A percentile compares a stretch with the other conserved stretches of the same genome.
Evolutionary conservation across 2,797 vertebrate genomes (phyloP).

Genomic region (Tragelaphus oryx): DNA sequence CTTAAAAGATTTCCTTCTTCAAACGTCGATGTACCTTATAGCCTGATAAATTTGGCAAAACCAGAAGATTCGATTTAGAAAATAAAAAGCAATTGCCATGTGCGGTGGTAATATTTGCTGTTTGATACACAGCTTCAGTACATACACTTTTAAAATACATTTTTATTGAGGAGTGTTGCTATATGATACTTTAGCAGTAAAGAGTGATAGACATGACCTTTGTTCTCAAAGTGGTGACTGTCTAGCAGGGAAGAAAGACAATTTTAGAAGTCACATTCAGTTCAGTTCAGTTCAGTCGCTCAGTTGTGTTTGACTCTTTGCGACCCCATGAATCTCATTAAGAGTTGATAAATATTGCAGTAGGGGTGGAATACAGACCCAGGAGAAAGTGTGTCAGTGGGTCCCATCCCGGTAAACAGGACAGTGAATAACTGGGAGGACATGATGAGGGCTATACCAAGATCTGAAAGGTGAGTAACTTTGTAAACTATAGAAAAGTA

Average conservation of each 20-base stretch:
- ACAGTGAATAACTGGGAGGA: not conserved
- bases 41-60: not conserved
- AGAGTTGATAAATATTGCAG: not conserved
- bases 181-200: not conserved
- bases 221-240: not conserved
- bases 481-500: not conserved
- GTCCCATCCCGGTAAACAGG: not conserved
- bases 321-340: not conserved
- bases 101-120: not conserved
- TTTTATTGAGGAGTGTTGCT: not conserved
- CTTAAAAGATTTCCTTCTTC: not conserved
- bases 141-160: not conserved
- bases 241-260: not conserved
- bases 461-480: not conserved
- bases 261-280: not conserved
- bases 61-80: not conserved
- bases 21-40: not conserved
- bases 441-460: not conserved
- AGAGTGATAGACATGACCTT: not conserved
- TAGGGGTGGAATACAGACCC: not conserved
- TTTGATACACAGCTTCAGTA: not conserved
- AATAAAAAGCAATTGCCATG: not conserved
- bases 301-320: accelerated
- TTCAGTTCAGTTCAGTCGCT: no score
- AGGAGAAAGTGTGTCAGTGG: not conserved